A percentile compares a stretch with the other conserved stretches of the same genome.
These are phyloP conservation scores for Lycodopsis pacificus DNA, from an alignment of 2,797 vertebrate genomes.

Conservation along the genomic window DNA sequence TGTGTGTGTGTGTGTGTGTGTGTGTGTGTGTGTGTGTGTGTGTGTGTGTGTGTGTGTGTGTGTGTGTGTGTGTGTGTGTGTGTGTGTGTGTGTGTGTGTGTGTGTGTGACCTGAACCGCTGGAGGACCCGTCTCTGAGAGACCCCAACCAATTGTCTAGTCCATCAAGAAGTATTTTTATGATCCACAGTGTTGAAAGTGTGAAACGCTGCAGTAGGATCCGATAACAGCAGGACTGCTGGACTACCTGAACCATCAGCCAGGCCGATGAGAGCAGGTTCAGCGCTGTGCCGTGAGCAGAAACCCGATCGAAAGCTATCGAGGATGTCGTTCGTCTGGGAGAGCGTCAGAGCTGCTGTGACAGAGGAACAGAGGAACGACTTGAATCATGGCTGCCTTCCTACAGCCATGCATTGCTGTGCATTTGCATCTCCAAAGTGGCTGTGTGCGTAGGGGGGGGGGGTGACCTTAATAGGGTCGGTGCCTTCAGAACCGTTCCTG, in stretches of 20 bases:
- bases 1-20: too few species aligned
- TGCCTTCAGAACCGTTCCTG: slow-evolving; percentile 60
- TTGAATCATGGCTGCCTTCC: background rate
- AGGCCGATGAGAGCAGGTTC: background rate
- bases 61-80: too few species aligned
- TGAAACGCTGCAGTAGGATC: background rate
- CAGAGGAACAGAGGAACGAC: slow-evolving; percentile 1
- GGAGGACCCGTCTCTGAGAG: background rate
- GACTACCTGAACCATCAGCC: background rate
- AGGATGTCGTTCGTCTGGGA: background rate
- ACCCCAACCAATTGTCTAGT: background rate
- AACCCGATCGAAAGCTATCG: background rate
- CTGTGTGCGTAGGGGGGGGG: background rate
- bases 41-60: too few species aligned
- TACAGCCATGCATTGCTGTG: background rate
- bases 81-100: too few species aligned
- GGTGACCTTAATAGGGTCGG: slow-evolving; percentile 43
- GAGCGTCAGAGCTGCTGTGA: background rate
- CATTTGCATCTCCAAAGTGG: background rate
- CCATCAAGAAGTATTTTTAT: background rate
- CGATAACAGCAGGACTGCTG: background rate
- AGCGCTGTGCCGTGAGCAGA: background rate
- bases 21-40: too few species aligned
- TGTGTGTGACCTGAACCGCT: background rate
- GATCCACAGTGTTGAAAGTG: background rate